phyloP scores from a whole-genome alignment of 23 tunicate genomes.

The Styela clava region DNA sequence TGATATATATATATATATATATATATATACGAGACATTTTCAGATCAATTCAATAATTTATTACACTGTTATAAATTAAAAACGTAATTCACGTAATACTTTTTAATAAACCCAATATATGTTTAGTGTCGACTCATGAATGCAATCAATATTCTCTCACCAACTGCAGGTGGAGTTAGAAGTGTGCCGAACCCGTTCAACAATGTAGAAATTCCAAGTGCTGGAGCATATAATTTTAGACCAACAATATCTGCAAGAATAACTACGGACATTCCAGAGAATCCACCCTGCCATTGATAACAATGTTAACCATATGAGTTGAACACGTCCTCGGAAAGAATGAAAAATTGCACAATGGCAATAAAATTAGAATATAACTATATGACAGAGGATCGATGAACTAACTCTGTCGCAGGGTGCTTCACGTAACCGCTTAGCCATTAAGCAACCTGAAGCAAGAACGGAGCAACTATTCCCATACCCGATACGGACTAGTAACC shows the following conservation, averaged over 20 bases:
- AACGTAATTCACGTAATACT: too few relatives aligned
- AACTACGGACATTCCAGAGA: slow-evolving; percentile 82
- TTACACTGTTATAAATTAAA: neutral
- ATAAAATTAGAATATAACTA: neutral
- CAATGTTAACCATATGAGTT: neutral
- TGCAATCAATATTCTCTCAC: too few relatives aligned
- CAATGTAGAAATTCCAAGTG: slow-evolving; percentile 75
- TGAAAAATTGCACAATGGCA: neutral
- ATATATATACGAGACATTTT: neutral
- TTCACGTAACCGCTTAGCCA: too few relatives aligned
- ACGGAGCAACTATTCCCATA: too few relatives aligned
- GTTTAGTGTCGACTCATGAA: too few relatives aligned
- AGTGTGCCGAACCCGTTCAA: slow-evolving; percentile 72
- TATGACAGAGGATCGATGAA: too few relatives aligned
- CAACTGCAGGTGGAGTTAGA: slow-evolving; percentile 64
- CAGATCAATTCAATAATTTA: neutral
- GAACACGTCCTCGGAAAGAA: neutral
- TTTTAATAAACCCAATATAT: too few relatives aligned
- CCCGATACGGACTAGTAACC: too few relatives aligned
- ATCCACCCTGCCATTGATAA: slow-evolving; percentile 68
- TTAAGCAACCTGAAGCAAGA: too few relatives aligned
- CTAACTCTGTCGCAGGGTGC: too few relatives aligned
- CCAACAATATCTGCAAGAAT: slow-evolving; percentile 85
- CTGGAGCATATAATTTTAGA: slow-evolving; percentile 52
- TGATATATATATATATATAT: too few relatives aligned